A percentile compares a stretch with the other conserved stretches of the same genome.
These are phyloP conservation scores for Microtus richardsoni DNA, from an alignment of 2,113 vertebrate species.

Conservation along the genomic window DNA sequence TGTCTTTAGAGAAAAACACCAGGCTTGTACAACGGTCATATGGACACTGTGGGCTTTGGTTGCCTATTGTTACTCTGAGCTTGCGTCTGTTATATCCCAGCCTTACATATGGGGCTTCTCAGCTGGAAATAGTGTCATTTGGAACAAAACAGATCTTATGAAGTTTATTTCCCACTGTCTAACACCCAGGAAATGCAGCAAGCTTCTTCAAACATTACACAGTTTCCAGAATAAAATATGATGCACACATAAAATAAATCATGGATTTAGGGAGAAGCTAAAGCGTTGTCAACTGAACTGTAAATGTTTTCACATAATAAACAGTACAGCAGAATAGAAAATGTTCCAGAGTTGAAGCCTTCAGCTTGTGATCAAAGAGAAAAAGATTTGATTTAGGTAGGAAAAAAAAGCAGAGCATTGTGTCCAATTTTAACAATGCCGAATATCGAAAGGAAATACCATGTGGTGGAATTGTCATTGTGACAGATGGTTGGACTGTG, in stretches of 20 bases:
- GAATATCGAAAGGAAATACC: slow-evolving; percentile 76
- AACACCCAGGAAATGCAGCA: slow-evolving; percentile 70
- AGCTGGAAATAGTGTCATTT: slow-evolving; percentile 29
- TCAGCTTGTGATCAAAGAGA: slow-evolving; percentile 64
- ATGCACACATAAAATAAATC: slow-evolving; percentile 73
- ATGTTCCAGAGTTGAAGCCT: slow-evolving; percentile 49
- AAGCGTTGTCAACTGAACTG: slow-evolving; percentile 75
- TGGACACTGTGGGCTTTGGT: neutral
- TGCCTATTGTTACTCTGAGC: neutral
- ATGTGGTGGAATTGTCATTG: slow-evolving; percentile 80
- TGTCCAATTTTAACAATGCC: slow-evolving; percentile 78
- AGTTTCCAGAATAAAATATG: slow-evolving; percentile 54
- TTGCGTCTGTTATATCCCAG: neutral
- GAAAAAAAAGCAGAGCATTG: slow-evolving; percentile 50
- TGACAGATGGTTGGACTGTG: slow-evolving; percentile 81
- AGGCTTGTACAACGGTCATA: neutral
- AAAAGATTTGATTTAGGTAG: slow-evolving; percentile 64
- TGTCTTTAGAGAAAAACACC: neutral
- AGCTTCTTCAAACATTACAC: slow-evolving; percentile 75
- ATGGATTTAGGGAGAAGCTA: slow-evolving; percentile 69
- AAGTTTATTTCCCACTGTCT: slow-evolving; percentile 50
- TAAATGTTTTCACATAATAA: slow-evolving; percentile 78
- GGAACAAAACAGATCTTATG: slow-evolving; percentile 60
- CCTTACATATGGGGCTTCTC: slow-evolving; percentile 49
- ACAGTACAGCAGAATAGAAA: slow-evolving; percentile 71